Base-by-base conservation (phyloP, 2,113 vertebrate species). In the Eulemur macaco region DNA sequence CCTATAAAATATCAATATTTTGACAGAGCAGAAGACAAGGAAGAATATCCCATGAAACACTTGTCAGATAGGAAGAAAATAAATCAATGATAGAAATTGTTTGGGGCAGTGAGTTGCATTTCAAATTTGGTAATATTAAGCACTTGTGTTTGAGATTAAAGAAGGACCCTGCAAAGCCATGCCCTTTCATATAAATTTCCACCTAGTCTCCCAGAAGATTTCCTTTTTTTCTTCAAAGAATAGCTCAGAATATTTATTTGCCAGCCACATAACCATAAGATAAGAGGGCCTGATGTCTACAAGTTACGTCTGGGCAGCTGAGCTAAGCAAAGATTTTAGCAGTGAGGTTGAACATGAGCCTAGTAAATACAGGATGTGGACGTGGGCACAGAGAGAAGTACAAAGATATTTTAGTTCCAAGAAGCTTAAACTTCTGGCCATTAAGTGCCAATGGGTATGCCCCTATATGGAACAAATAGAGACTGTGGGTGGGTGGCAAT, bases 181-280 rank as follows among this genome's bases (percentile, higher is more conserved):
- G 91, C 85, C 81, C 85, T 97, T 97, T 97, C 95, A 98, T 97
- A 96, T 94, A 96, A 95, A 97, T 95, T 97, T 90, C 80, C 76
- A 89, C 95, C 84, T 91, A 47, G 64, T 82, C 95, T 96, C 98
- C 97, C 97, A 96, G 95, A 95, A 97, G 98, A 97, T 74, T 98
- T 97, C 84, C 89, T 87, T 94, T 80, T 97, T 96, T 85, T 94
- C 96, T 98, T 98, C 96, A 98, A 98, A 97, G 92, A 97, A 96
- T 94, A 96, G 83, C 81, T 91, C 83, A 92, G 97, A 97, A 97
- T 97, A 96, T 97, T 97, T 97, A 97, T 97, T 97, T 96, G 71
- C 95, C 94, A 97, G 95, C 71, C 94, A 95, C 93, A 95, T 91
- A 94, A 95, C 84, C 76, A 63, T 82, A 96, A 96, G 94, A 96